Base-by-base conservation (phyloP, 2,797 vertebrate species). In the Balearica regulorum region DNA sequence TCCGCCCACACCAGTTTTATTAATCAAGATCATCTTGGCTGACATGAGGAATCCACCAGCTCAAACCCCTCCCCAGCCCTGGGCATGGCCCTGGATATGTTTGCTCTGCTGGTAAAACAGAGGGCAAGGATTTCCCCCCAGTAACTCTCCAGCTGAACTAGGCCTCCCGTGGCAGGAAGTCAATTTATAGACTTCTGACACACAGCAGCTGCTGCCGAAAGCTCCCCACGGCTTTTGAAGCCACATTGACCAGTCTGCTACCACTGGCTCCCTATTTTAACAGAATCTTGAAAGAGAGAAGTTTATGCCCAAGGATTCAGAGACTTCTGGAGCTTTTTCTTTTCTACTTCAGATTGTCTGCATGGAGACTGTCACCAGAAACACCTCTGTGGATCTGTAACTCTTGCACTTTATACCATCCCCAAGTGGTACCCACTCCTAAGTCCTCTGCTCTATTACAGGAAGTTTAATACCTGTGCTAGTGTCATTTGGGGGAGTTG, bases 141-240 rank as follows among this genome's bases (percentile, higher is more conserved):
- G 35, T 51, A 87, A 83, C 25, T 46, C 84, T 87, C n/a, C 39
- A 69, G 46, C 61, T 70, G 78, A 95, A 69, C 33, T 77, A 72
- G 72, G 76, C 72, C 65, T 85, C 76, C 87, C 21, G 1, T 76
- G 66, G 76, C 93, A 95, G 65, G 39, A 95, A 96, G 87, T 93
- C 90, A 93, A 73, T 94, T 90, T 90, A 93, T 58, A 68, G 89
- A 75, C 57, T 82, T 83, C 31, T 87, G 89, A 96, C 95, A 96
- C 29, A 51, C 62, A 87, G 87, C 92, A 94, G 90, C 93, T 97
- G 92, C 90, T 96, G 92, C 17, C 0, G 0, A 92, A 87, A 91
- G 72, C 87, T 93, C 72, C 82, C 65, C 39, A 64, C 0, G 0
- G 89, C 65, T 92, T 82, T 75, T 0, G 0, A 68, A 89, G 92